Evolutionary conservation across 1,140 invertebrate genomes (phyloP).

Genomic region (Atta texana): DNA sequence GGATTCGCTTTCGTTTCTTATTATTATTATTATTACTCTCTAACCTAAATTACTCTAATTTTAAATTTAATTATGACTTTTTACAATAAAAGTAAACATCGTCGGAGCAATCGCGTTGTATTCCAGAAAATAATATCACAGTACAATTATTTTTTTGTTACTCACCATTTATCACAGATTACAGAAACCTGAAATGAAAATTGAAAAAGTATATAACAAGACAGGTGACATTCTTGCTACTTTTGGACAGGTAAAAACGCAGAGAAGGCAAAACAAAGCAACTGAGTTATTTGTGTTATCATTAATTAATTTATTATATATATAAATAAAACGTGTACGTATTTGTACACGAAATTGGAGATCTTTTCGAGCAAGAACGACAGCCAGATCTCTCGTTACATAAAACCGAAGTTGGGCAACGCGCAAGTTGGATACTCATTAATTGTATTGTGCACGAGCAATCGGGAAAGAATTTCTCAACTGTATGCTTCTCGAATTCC

Average conservation of each 20-base stretch:
- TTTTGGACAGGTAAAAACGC: neutral
- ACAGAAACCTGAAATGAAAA: neutral
- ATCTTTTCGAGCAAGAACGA: slow-evolving; percentile 17
- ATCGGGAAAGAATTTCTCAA: slow-evolving; percentile 64
- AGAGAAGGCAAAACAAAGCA: neutral
- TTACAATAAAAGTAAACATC: slow-evolving; percentile 8
- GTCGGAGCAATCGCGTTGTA: neutral
- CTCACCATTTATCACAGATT: neutral
- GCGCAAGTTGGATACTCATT: slow-evolving; percentile 69
- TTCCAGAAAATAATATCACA: slow-evolving; percentile 7
- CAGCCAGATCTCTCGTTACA: slow-evolving; percentile 68
- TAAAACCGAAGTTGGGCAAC: slow-evolving; percentile 68
- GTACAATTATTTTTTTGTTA: neutral
- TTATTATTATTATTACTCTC: slow-evolving; percentile 33
- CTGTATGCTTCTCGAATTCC: neutral
- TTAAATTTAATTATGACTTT: slow-evolving; percentile 33
- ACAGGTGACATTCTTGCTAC: neutral
- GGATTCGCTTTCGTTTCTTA: slow-evolving; percentile 47
- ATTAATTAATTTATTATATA: slow-evolving; percentile 22
- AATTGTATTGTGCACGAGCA: slow-evolving; percentile 73
- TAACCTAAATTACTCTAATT: slow-evolving; percentile 26
- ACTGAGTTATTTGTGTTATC: neutral
- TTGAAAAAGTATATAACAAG: neutral
- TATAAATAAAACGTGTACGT: slow-evolving; percentile 2
- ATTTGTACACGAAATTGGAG: slow-evolving; percentile 36